Base-by-base conservation (phyloP, 2,888 invertebrate species). In the Agriopis marginaria region DNA sequence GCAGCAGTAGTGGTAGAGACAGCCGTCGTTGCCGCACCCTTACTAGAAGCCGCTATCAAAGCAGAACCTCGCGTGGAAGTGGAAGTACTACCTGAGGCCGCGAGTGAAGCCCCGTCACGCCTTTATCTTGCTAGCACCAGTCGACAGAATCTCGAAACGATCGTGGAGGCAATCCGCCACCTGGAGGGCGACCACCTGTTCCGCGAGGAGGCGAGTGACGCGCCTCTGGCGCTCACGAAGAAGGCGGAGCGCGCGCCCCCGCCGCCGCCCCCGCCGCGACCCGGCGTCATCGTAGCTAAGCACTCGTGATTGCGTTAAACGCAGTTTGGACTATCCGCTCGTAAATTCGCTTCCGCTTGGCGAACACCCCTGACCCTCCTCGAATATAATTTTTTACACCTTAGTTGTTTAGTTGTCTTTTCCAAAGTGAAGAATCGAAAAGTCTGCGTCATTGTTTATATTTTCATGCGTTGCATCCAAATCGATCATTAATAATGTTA, bases 81-180 rank as follows among this genome's bases (percentile, higher is more conserved):
- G 50, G 96, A 95, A 83, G 95, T 96, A 77, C 91, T 97, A 32
- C 95, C 96, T 7, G 96, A 95, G 75, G 92, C 94, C 53, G 79
- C 86, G 7, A 87, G 87, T 39, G 92, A 92, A 54, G 80, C 87
- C 3, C 86, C 92, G 0, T 89, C 94, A 50, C 89, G 94, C 7
- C 82, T 94, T 47, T 94, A 94, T 79, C 84, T 93, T 32, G 93
- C 94, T 23, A 94, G 92, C 77, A 97, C 97, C 63, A 98, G 98
- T 74, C 96, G 98, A 66, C 98, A 99, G 89, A 99, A 99, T 90
- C 95, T 99, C 81, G 99, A 99, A 91, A 99, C 99, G 12, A 99
- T 99, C 78, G 99, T 99, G 50, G 99, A 99, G 90, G 99, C 99
- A 66, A 99, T 99, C 84, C 96, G 99, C 50, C 99, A 99, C 88